Percentiles rank a stretch among this genome's conserved stretches.
Evolutionary conservation across 1,140 invertebrate genomes (phyloP).

Genomic region (Drosophila kurseongensis): DNA sequence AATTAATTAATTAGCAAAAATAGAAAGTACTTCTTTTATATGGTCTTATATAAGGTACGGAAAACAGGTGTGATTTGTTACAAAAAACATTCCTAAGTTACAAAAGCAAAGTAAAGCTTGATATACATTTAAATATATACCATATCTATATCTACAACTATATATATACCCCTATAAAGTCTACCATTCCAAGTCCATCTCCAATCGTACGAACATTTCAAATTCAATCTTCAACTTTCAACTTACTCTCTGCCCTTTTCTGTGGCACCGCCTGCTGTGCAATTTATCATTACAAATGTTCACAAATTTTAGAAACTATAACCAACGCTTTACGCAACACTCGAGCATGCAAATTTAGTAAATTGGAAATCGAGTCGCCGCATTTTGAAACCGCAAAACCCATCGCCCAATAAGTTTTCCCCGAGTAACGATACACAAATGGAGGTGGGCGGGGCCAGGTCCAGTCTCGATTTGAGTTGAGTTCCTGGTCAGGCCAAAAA

Average conservation of each 20-base stretch:
- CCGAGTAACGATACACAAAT: slow-evolving; percentile 36
- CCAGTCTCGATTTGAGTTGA: slow-evolving; percentile 36
- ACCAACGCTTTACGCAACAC: slow-evolving; percentile 54
- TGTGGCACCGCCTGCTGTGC: slow-evolving; percentile 33
- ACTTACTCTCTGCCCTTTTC: not conserved
- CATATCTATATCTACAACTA: no score
- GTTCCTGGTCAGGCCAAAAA: slow-evolving; percentile 57
- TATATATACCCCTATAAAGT: no score
- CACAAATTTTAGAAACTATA: slow-evolving; percentile 49
- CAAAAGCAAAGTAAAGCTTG: no score
- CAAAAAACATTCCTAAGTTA: no score
- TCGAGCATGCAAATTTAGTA: slow-evolving; percentile 74
- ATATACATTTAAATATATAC: no score
- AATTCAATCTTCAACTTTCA: slow-evolving; percentile 28
- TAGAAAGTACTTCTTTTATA: no score
- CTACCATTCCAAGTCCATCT: no score
- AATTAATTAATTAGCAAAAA: no score
- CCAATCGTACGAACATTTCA: not conserved
- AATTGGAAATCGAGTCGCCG: slow-evolving; percentile 72
- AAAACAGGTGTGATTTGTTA: no score
- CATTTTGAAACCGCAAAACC: slow-evolving; percentile 68
- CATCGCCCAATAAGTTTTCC: slow-evolving; percentile 68
- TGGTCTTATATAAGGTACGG: no score
- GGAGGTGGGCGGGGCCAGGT: slow-evolving; percentile 22
- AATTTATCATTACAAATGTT: slow-evolving; percentile 61